Evolutionary conservation across 2,888 invertebrate genomes (phyloP).

Genomic region (Fabriciana adippe): DNA sequence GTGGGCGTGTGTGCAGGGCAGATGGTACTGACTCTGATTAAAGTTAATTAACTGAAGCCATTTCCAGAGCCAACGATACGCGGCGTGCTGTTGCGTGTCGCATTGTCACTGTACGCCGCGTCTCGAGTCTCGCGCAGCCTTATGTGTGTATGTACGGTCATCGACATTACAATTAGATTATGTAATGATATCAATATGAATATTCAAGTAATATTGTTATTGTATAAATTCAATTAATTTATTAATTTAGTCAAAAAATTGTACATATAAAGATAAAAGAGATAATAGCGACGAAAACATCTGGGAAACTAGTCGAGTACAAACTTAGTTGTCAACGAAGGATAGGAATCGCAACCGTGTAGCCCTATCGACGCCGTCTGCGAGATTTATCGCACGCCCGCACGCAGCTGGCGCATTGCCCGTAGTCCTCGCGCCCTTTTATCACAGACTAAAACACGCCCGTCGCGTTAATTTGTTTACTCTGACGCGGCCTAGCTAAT

Average conservation of each 20-base stretch:
- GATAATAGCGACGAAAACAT: too few species aligned
- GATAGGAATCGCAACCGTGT: slow-evolving; percentile 35
- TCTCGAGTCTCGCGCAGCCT: slow-evolving; percentile 32
- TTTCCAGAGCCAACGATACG: slow-evolving; percentile 58
- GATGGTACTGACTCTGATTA: slow-evolving; percentile 78
- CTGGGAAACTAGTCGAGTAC: slow-evolving; percentile 26
- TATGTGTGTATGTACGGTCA: slow-evolving; percentile 33
- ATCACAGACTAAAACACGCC: slow-evolving; percentile 77
- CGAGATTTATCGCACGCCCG: slow-evolving; percentile 69
- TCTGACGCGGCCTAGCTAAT: slow-evolving; percentile 78
- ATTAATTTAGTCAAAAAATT: too few species aligned
- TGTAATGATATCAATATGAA: too few species aligned
- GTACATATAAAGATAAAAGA: too few species aligned
- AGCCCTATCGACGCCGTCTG: slow-evolving; percentile 47
- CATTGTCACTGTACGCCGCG: slow-evolving; percentile 27
- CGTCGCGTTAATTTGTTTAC: slow-evolving; percentile 81
- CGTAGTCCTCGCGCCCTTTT: slow-evolving; percentile 76
- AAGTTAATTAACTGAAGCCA: slow-evolving; percentile 83
- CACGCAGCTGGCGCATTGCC: slow-evolving; percentile 74
- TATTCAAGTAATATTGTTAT: too few species aligned
- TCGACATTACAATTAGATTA: slow-evolving; percentile 28
- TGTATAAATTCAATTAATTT: too few species aligned
- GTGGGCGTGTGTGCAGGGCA: slow-evolving; percentile 75
- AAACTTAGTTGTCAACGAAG: slow-evolving; percentile 38
- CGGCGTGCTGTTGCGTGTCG: slow-evolving; percentile 46